A percentile compares a stretch with the other conserved stretches of the same genome.
These are phyloP conservation scores for Drosophila busckii DNA, from an alignment of 1,140 invertebrate species.

Conservation along the genomic window DNA sequence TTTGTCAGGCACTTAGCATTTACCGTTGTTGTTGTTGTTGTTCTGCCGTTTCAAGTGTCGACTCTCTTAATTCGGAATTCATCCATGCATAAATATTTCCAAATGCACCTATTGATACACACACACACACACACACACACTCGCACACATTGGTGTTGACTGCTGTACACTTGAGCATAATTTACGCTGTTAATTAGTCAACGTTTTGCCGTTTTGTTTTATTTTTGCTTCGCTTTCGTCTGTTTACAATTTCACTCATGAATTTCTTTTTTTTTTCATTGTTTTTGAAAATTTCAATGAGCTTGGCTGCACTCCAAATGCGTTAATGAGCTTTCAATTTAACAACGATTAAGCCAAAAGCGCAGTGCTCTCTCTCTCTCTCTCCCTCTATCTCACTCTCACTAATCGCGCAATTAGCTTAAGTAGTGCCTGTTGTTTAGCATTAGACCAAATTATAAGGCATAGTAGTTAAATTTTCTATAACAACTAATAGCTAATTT, in stretches of 20 bases:
- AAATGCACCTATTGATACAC: conserved; percentile 16
- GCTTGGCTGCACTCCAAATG: conserved; percentile 22
- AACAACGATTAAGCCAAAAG: conserved; percentile 8
- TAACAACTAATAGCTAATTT: too few relatives aligned
- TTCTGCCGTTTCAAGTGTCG: conserved; percentile 60
- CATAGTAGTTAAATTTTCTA: too few relatives aligned
- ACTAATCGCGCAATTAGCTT: background rate
- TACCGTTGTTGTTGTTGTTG: conserved; percentile 30
- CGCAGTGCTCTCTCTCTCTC: background rate
- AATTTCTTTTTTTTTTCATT: conserved; percentile 5
- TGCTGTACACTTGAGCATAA: conserved; percentile 72
- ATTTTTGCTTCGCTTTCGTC: background rate
- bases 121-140: conserved; percentile 13
- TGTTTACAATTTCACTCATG: background rate
- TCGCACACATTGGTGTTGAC: conserved; percentile 33
- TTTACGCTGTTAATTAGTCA: conserved; percentile 74
- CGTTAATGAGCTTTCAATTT: conserved; percentile 34
- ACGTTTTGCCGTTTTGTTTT: conserved; percentile 40
- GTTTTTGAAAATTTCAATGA: conserved; percentile 18
- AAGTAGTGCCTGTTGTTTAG: too few relatives aligned
- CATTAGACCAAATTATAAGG: too few relatives aligned
- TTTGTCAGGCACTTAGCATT: too few relatives aligned
- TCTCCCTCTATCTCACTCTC: background rate
- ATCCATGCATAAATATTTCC: conserved; percentile 22
- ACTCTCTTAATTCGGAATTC: conserved; percentile 40